These are phyloP conservation scores for Potamilus streckersoni DNA, from an alignment of 1,140 invertebrate genomes.

Conservation along the genomic window DNA sequence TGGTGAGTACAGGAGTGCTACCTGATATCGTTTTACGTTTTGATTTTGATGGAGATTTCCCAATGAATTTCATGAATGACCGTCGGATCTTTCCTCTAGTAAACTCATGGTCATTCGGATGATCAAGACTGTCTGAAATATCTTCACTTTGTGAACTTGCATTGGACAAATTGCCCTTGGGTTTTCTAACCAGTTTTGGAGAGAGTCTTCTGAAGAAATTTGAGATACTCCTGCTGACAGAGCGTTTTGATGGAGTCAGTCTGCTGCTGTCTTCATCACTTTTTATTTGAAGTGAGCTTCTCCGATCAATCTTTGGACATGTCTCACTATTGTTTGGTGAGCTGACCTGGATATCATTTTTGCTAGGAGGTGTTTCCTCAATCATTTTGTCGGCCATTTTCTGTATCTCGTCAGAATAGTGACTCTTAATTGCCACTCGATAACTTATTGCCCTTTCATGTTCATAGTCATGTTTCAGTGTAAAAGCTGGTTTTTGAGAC, in stretches of 20 bases:
- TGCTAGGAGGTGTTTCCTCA: neutral
- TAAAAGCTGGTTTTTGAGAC: slow-evolving; percentile 6
- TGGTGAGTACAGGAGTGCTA: too few species aligned
- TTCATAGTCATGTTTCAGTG: slow-evolving; percentile 29
- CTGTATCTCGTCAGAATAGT: slow-evolving; percentile 28
- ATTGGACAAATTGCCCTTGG: slow-evolving; percentile 21
- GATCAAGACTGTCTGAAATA: slow-evolving; percentile 17
- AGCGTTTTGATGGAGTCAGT: slow-evolving; percentile 43
- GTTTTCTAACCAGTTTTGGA: slow-evolving; percentile 35
- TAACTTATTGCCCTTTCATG: slow-evolving; percentile 28
- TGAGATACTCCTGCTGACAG: slow-evolving; percentile 47
- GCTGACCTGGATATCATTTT: too few species aligned
- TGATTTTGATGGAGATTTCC: slow-evolving; percentile 21
- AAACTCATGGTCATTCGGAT: slow-evolving; percentile 20
- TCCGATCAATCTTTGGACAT: neutral
- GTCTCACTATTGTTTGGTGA: too few species aligned
- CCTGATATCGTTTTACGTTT: too few species aligned
- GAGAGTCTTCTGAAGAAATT: slow-evolving; percentile 53
- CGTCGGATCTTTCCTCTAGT: slow-evolving; percentile 44
- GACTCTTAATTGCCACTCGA: slow-evolving; percentile 17
- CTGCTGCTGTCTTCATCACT: slow-evolving; percentile 11
- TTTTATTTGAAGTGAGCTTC: slow-evolving; percentile 17
- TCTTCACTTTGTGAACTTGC: slow-evolving; percentile 26
- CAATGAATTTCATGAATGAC: slow-evolving; percentile 51
- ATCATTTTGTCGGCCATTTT: slow-evolving; percentile 19